phyloP scores from a whole-genome alignment of 2,113 vertebrate genomes.

The Muntiacus reevesi region DNA sequence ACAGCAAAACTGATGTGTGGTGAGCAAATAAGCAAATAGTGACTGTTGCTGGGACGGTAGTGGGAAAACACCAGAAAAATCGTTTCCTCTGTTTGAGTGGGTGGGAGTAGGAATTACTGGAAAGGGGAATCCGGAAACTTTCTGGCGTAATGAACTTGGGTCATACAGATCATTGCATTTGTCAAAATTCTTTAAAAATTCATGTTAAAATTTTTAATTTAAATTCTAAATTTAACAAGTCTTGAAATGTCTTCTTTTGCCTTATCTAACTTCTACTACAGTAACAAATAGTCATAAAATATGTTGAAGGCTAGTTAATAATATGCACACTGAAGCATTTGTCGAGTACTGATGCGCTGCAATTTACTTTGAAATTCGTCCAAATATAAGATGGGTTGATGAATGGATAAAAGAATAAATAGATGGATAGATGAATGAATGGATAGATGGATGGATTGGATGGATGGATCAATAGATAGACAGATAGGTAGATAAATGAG shows the following conservation, averaged over 20 bases:
- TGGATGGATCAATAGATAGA: too few relatives aligned
- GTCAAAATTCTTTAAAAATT: not conserved
- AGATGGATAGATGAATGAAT: not conserved
- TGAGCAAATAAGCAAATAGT: not conserved
- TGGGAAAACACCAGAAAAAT: not conserved
- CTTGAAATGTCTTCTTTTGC: not conserved
- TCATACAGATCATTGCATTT: not conserved
- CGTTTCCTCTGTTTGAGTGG: not conserved
- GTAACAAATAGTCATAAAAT: not conserved
- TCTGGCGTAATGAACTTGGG: not conserved
- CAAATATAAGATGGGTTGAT: not conserved
- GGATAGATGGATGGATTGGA: not conserved
- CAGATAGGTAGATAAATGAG: not conserved
- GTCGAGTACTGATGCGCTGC: not conserved
- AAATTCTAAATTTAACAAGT: not conserved
- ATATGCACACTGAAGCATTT: not conserved
- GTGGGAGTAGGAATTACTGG: not conserved
- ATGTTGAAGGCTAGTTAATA: not conserved
- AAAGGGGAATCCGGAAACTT: accelerated
- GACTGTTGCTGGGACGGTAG: not conserved
- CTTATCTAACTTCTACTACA: not conserved
- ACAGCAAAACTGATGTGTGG: not conserved
- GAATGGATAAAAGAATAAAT: not conserved
- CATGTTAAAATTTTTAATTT: not conserved
- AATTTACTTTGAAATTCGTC: not conserved